Evolutionary conservation across 2,888 invertebrate species (phyloP).

Genomic region (Reticulitermes lucifugus): DNA sequence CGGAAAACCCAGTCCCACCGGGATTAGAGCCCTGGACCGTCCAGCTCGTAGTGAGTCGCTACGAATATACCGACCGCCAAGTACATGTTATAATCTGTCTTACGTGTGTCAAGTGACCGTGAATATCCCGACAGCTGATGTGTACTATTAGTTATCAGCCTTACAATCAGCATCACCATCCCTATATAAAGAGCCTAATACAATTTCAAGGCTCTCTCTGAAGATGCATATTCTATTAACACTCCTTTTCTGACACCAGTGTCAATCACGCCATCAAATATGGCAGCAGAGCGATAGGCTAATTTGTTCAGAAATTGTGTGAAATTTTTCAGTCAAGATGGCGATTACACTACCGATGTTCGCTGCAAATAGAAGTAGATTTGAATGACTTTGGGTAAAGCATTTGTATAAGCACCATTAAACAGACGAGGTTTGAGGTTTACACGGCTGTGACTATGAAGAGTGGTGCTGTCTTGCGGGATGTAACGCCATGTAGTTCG

Average conservation of each 20-base stretch:
- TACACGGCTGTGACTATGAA: no score
- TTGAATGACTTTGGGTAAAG: no score
- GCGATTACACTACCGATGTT: background rate
- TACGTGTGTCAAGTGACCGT: background rate
- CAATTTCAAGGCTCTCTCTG: background rate
- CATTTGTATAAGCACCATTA: no score
- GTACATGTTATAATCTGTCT: background rate
- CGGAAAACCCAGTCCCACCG: no score
- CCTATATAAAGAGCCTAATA: background rate
- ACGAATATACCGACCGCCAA: no score
- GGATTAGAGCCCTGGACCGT: no score
- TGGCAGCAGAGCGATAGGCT: background rate
- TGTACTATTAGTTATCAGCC: background rate
- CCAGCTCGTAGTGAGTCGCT: no score
- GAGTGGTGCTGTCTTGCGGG: no score
- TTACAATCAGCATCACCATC: background rate
- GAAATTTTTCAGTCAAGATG: background rate
- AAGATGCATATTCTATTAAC: background rate
- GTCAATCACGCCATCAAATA: background rate
- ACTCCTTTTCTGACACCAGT: background rate
- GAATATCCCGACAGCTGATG: background rate
- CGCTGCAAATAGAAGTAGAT: background rate
- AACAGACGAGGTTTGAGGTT: no score
- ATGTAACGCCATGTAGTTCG: no score
- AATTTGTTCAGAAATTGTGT: background rate